Evolutionary conservation across 2,113 vertebrate species (phyloP), one percentile per base, ranked within the genome.

Genomic region (Corythornis cristatus): DNA sequence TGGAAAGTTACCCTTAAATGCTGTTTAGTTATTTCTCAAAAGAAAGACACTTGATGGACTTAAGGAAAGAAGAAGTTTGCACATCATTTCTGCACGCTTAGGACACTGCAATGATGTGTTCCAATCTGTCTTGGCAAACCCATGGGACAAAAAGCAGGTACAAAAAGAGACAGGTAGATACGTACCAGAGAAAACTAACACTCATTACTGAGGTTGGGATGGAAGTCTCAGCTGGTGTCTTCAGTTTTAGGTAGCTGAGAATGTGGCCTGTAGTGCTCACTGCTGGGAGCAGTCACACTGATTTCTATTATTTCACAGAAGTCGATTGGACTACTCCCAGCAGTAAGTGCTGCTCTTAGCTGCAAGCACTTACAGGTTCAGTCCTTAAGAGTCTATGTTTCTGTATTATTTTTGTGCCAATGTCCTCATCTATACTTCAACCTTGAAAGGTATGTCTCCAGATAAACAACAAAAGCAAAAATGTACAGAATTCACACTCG

Each of bases 1-100:
- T 90, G 60, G 62, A 95, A 91, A 96, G 50, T 42, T 94, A 66
- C 37, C 86, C 25, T 91, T 56, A 91, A 95, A 71, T 37, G 42
- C 29, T 58, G 15, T 35, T 68, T 13, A 31, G 16, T 35, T 67
- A 40, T 70, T 88, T 45, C 29, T 68, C 56, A 88, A 51, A 83
- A 93, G 16, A 23, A 88, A 68, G 51, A 13, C 3, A 77, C 90
- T 51, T 78, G 12, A 56, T 40, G 21, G 18, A 20, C 12, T 92
- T 86, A 22, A 26, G 33, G 16, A 66, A 75, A 64, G 11, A 58
- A 67, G 64, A 43, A 64, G 77, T 75, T 62, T 83, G n/a, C 88
- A 72, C 37, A 64, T 79, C 53, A 72, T 43, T 26, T 37, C 23
- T 77, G 31, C 46, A 31, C 9, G 57, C 35, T 93, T n/a, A 28